Percentiles rank a stretch among this genome's conserved stretches.
Evolutionary conservation across 2,888 invertebrate species (phyloP).

Genomic region (Metopia argyrocephala): DNA sequence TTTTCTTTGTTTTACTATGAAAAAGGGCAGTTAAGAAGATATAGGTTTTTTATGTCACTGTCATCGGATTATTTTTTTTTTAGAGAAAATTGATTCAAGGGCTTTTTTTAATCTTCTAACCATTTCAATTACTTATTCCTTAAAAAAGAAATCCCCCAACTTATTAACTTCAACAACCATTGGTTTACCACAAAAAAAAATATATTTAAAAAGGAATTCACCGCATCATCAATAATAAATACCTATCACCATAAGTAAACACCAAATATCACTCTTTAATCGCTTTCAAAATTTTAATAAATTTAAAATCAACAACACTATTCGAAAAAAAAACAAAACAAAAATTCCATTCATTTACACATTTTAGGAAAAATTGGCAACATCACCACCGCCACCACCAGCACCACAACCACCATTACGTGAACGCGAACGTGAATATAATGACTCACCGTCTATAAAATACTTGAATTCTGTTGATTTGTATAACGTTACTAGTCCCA

Average conservation of each 20-base stretch:
- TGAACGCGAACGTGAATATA: conserved; percentile 69
- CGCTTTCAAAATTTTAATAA: conserved; percentile 6
- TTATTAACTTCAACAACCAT: neutral
- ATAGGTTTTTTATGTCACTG: no score
- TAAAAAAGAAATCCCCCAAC: neutral
- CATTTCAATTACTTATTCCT: no score
- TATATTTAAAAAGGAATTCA: conserved; percentile 19
- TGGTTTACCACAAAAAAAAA: conserved; percentile 1
- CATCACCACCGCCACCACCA: conserved; percentile 70
- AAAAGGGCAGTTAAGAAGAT: no score
- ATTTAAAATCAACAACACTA: neutral
- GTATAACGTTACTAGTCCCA: conserved; percentile 71
- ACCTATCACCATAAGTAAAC: neutral
- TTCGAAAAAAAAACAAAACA: conserved; percentile 22
- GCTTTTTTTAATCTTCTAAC: no score
- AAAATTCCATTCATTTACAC: conserved; percentile 61
- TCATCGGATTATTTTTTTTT: no score
- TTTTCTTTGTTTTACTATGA: no score
- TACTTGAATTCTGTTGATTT: conserved; percentile 75
- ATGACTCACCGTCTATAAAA: conserved; percentile 73
- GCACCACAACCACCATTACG: conserved; percentile 69
- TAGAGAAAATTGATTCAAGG: no score
- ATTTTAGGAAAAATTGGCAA: conserved; percentile 71
- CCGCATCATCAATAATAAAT: conserved; percentile 3
- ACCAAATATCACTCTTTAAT: neutral